phyloP scores from a whole-genome alignment of 2,113 vertebrate species.

The Callipepla californica region DNA sequence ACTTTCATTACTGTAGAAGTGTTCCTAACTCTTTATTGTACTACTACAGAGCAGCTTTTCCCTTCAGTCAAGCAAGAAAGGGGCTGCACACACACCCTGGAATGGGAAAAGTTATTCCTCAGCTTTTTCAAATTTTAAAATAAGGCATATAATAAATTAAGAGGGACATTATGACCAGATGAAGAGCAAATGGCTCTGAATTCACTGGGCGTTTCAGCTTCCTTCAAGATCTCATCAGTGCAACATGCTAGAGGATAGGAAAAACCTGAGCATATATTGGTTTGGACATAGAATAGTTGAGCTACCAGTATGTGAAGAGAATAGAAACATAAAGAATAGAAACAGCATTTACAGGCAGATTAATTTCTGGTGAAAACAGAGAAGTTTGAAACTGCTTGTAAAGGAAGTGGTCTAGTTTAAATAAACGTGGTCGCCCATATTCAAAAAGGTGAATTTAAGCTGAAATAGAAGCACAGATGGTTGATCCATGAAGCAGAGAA shows the following conservation, averaged over 20 bases:
- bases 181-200: neutral
- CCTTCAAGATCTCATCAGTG: neutral
- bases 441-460: neutral
- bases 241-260: neutral
- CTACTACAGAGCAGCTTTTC: neutral
- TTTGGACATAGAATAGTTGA: neutral
- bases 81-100: neutral
- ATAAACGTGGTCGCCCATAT: neutral
- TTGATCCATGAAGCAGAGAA: neutral
- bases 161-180: neutral
- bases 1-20: neutral
- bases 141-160: neutral
- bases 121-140: neutral
- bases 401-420: neutral
- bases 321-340: neutral
- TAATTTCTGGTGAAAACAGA: neutral
- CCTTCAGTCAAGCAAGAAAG: neutral
- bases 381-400: neutral
- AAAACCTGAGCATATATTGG: neutral
- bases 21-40: neutral
- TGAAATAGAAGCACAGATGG: neutral
- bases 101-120: neutral
- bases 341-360: neutral
- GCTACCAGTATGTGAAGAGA: neutral
- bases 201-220: neutral